Base-by-base conservation (phyloP, 2,888 invertebrate genomes). In the Drosophila tripunctata region DNA sequence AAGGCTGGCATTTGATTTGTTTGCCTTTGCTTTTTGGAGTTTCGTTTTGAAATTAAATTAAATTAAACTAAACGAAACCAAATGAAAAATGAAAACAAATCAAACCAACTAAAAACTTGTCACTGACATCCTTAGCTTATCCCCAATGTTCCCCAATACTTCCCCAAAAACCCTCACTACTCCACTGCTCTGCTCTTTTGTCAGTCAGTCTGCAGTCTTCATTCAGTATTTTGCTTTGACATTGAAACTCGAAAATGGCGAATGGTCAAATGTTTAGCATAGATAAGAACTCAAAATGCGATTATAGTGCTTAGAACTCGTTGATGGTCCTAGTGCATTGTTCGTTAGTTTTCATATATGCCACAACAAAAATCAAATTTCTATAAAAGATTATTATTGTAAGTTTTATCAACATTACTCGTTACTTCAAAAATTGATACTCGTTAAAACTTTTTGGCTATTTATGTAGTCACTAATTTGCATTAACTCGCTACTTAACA, bases 1-100 rank as follows among this genome's bases (percentile, higher is more conserved):
- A 44, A 12, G 73, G 62, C 45, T 52, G 54, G 61, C 43, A 77
- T 77, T 78, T 80, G 84, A 80, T 74, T 83, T 78, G 80, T 71
- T 77, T 73, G 67, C 63, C 63, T 72, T 69, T 70, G 82, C 52
- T 21, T 41, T 41, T 56, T 44, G 35, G 10, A 7, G 17, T 22
- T 24, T 51, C 17, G 48, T 41, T 56, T 31, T 60, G 21, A 57
- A 82, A 82, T 79, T 82, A 64, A 85, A 81, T 85, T 83, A 75
- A 86, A 81, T 69, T 72, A 54, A 72, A 68, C 56, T 43, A 58
- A 69, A 66, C 56, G 62, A 47, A 65, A 43, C 38, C 40, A 48
- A 65, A 43, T 36, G 38, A 47, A 66, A 62, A 68, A 58, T 57
- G 54, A 73, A 66, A 74, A 61, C 66, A 69, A 66, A 66, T 57